These are phyloP conservation scores for Pogonophryne albipinna DNA, from an alignment of 2,797 vertebrate species.

Conservation along the genomic window DNA sequence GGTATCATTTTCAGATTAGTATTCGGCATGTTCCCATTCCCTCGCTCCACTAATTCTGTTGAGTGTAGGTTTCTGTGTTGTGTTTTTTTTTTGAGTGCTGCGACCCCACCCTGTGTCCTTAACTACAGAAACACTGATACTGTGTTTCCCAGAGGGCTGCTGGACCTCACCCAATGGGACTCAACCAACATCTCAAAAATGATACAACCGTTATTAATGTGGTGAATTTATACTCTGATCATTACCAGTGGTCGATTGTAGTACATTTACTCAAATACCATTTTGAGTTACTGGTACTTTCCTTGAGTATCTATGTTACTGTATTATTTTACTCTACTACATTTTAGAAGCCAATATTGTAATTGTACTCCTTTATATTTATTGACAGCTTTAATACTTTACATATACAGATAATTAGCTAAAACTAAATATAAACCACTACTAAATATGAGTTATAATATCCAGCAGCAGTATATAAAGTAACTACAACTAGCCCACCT, in stretches of 20 bases:
- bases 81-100: not conserved
- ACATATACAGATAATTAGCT: too few species aligned
- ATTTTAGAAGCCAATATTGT: too few species aligned
- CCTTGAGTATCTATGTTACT: too few species aligned
- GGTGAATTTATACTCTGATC: not conserved
- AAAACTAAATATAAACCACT: too few species aligned
- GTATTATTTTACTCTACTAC: too few species aligned
- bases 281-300: too few species aligned
- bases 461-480: too few species aligned
- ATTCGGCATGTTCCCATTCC: conserved; percentile 41
- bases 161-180: conserved; percentile 31
- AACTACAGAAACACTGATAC: conserved; percentile 31
- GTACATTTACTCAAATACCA: too few species aligned
- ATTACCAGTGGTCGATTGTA: not conserved
- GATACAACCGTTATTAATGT: not conserved
- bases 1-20: conserved; percentile 72
- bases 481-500: too few species aligned
- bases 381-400: too few species aligned
- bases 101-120: conserved; percentile 26
- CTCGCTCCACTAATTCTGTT: conserved; percentile 27
- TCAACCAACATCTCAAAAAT: not conserved
- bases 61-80: conserved; percentile 29
- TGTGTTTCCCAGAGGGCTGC: conserved; percentile 21
- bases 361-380: too few species aligned
- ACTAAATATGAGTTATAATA: too few species aligned